Base-by-base conservation (phyloP, 2,113 vertebrate genomes). In the Ptilonorhynchus violaceus region DNA sequence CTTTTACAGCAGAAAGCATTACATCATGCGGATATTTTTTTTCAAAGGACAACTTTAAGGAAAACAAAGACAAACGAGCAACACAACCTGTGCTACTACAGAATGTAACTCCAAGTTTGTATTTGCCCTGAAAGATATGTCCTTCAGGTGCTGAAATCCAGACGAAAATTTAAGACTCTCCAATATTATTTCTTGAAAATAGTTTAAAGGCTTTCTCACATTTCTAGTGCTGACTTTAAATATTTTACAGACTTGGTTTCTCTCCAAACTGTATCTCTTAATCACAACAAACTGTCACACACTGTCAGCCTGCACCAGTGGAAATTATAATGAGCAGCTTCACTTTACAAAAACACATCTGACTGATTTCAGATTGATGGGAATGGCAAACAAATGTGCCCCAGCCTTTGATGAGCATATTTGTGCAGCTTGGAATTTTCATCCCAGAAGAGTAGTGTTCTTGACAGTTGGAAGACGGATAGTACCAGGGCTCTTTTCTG, bases 231-330 rank as follows among this genome's bases (percentile, higher is more conserved):
- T 83, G 49, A 80, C 39, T 95, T 89, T 44, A 93, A 95, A 93
- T 86, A 76, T 76, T 91, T 93, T 73, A 55, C 58, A 73, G 41
- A n/a, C 39, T 94, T 96, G 79, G 31, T 94, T 97, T 90, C 63
- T 81, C 56, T 95, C 82, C 88, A 92, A 4, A 73, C 59, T 80
- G 15, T 83, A 31, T 88, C 77, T 92, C 85, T 91, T 97, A 93
- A 95, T 95, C 96, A 96, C 80, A 96, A 93, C 87, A 96, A 92
- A 79, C 88, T 96, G 91, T 96, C 96, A 95, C 35, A 82, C 27
- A 11, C 33, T 97, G 95, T 95, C 97, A 97, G 63, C 93, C 91
- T 89, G 64, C 83, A 91, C 69, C 69, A 72, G 44, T 46, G 44
- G 46, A 96, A 96, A 97, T 92, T 67, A 81, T 95, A 95, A 96